Conservation (phyloP, 2,113 vertebrate genomes). For the Galeopterus variegatus region DNA sequence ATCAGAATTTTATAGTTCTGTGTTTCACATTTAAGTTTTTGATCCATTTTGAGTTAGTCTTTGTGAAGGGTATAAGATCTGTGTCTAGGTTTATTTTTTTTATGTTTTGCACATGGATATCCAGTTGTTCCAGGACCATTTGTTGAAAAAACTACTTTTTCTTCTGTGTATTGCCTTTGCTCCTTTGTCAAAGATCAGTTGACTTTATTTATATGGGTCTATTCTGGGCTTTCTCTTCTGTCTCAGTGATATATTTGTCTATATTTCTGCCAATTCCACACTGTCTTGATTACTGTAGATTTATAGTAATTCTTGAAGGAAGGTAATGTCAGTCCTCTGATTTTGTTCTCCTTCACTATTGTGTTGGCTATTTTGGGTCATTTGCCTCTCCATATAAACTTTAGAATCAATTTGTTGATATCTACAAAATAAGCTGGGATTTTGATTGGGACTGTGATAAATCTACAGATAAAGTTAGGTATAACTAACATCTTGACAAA, state of each 20-base stretch:
- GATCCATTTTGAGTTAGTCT: background rate
- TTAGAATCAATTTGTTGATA: background rate
- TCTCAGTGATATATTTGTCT: background rate
- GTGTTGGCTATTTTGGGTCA: background rate
- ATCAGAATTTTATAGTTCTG: background rate
- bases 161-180: background rate
- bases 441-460: background rate
- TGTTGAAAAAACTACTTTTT: background rate
- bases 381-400: background rate
- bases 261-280: background rate
- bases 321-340: background rate
- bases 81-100: background rate
- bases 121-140: background rate
- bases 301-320: background rate
- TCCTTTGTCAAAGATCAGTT: background rate
- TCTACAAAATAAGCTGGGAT: background rate
- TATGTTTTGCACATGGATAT: background rate
- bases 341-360: background rate
- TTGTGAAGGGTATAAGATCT: background rate
- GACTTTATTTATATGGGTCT: background rate
- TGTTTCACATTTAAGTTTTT: background rate
- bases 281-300: background rate
- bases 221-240: background rate
- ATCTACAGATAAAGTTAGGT: background rate
- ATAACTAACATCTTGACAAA: background rate